Percentiles rank a stretch among this genome's conserved stretches.
These are phyloP conservation scores for Deilephila porcellus DNA, from an alignment of 2,888 invertebrate genomes.

Conservation along the genomic window DNA sequence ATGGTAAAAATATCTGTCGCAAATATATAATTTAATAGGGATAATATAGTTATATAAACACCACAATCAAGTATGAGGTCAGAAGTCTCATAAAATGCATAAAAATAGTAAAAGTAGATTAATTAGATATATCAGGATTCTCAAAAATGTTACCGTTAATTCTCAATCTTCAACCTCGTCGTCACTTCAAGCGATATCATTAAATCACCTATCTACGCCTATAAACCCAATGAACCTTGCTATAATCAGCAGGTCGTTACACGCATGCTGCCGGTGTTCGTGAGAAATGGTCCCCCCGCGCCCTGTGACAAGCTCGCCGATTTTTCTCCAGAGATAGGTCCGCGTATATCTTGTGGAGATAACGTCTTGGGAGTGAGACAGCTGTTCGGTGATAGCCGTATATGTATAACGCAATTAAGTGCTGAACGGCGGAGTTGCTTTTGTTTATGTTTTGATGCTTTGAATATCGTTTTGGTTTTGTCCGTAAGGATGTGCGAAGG, in stretches of 20 bases:
- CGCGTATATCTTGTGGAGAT: slow-evolving; percentile 61
- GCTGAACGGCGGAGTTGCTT: slow-evolving; percentile 1
- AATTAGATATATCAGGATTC: too few relatives aligned
- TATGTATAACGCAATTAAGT: slow-evolving; percentile 29
- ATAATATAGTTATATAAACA: too few relatives aligned
- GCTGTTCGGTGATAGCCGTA: slow-evolving; percentile 48
- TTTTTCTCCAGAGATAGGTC: slow-evolving; percentile 71
- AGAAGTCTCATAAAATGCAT: too few relatives aligned
- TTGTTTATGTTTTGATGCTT: background rate
- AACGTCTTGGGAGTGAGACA: slow-evolving; percentile 56
- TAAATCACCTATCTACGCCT: background rate
- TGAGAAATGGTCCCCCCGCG: slow-evolving; percentile 67
- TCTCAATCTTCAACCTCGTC: background rate
- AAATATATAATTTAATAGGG: too few relatives aligned
- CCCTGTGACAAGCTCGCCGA: slow-evolving; percentile 62
- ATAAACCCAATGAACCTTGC: slow-evolving; percentile 30
- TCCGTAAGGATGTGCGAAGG: background rate
- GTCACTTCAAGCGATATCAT: background rate
- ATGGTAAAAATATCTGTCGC: too few relatives aligned
- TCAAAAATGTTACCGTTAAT: too few relatives aligned
- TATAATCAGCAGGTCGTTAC: slow-evolving; percentile 49
- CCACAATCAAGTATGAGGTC: too few relatives aligned
- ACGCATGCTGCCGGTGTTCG: slow-evolving; percentile 54
- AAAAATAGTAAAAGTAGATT: too few relatives aligned
- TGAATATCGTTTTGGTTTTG: background rate